phyloP scores from a whole-genome alignment of 2,888 invertebrate genomes.

The Trilocha varians region DNA sequence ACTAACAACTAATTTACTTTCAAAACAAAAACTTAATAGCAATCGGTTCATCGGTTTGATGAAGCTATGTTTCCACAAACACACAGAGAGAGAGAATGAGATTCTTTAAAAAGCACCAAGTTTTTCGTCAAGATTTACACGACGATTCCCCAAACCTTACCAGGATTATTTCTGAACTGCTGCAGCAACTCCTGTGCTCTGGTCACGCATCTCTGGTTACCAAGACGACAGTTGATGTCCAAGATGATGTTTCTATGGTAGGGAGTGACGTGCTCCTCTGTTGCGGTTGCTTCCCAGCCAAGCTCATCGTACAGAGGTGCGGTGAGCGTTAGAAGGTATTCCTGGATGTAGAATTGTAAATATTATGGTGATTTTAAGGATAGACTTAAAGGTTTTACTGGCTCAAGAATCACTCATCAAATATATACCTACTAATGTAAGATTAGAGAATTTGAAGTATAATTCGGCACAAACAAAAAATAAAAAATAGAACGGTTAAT shows the following conservation, averaged over 20 bases:
- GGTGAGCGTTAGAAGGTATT: slow-evolving; percentile 41
- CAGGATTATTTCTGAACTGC: slow-evolving; percentile 43
- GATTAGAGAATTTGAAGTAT: too few species aligned
- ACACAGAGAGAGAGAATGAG: too few species aligned
- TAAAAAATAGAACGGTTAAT: too few species aligned
- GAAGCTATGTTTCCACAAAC: too few species aligned
- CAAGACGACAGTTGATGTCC: slow-evolving; percentile 49
- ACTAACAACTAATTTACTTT: neutral
- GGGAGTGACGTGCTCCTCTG: slow-evolving; percentile 51
- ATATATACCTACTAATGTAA: too few species aligned
- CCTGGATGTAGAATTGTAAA: slow-evolving; percentile 33
- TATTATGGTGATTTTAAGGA: too few species aligned
- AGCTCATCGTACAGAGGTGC: slow-evolving; percentile 43
- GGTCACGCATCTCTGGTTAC: slow-evolving; percentile 41
- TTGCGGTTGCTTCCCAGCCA: slow-evolving; percentile 32
- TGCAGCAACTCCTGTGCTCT: slow-evolving; percentile 39
- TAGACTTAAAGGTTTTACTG: too few species aligned
- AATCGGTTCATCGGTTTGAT: too few species aligned
- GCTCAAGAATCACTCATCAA: too few species aligned
- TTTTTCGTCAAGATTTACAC: neutral
- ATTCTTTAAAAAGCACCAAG: too few species aligned
- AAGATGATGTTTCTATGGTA: slow-evolving; percentile 55
- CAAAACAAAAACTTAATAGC: too few species aligned
- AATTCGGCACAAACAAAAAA: too few species aligned
- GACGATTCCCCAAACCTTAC: slow-evolving; percentile 30